Evolutionary conservation across 2,888 invertebrate genomes (phyloP).

Genomic region (Pantelozetes paolii): DNA sequence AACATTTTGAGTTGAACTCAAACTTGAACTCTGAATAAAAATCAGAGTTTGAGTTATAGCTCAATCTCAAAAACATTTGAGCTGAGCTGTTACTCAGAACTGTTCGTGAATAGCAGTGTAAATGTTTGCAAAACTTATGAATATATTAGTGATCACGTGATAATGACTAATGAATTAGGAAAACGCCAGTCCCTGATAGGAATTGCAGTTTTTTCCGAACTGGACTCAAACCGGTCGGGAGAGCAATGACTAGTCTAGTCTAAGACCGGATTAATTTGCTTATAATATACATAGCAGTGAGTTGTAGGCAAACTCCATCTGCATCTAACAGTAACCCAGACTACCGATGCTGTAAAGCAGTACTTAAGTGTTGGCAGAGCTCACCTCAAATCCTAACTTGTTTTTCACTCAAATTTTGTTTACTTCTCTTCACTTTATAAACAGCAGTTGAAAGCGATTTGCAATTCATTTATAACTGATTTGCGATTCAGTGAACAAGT

Average conservation of each 20-base stretch:
- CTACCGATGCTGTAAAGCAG: background rate
- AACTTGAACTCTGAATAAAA: too few relatives aligned
- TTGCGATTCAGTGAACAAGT: background rate
- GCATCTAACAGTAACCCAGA: background rate
- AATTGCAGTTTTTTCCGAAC: constrained; percentile 12
- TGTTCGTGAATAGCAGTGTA: too few relatives aligned
- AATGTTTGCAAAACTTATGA: too few relatives aligned
- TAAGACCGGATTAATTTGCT: too few relatives aligned
- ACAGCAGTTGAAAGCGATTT: background rate
- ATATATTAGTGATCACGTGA: too few relatives aligned
- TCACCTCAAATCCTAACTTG: constrained; percentile 26
- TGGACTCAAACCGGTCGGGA: background rate
- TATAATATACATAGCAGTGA: too few relatives aligned
- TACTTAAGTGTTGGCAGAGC: constrained; percentile 26
- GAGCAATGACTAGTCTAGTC: constrained; percentile 7
- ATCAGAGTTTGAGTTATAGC: too few relatives aligned
- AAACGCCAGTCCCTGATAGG: background rate
- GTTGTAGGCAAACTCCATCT: constrained; percentile 11
- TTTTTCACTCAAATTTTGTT: constrained; percentile 8
- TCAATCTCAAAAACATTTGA: too few relatives aligned
- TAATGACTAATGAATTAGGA: background rate
- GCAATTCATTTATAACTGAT: background rate
- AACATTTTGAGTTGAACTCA: too few relatives aligned
- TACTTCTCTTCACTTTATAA: background rate
- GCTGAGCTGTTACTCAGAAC: too few relatives aligned